Base-by-base conservation (phyloP, 2,888 invertebrate species). In the Euclidia mi region DNA sequence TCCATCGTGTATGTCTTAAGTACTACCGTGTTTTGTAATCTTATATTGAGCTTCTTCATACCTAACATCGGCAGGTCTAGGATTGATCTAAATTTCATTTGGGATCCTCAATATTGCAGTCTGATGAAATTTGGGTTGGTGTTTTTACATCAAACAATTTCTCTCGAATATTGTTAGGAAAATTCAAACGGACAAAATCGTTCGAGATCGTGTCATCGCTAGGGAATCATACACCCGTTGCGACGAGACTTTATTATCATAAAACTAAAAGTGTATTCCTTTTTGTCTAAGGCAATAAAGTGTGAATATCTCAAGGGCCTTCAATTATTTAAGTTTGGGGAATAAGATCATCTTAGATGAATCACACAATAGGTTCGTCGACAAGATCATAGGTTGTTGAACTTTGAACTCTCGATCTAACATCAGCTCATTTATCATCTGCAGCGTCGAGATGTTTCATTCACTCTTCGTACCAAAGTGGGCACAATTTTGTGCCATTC, bases 351-450 rank as follows among this genome's bases (percentile, higher is more conserved):
- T 56, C 53, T 53, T 49, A 45, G 11, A 57, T 41, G 51, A 51
- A 56, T 67, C 55, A 57, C 43, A 37, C 25, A 28, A 64, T 52
- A 55, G 46, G 52, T 35, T 6, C 25, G 28, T 59, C 32, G 29
- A 43, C 50, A 15, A 50, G 59, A 50, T 58, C 65, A 41, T 32
- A 37, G 60, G 47, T 53, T 42, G 28, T 58, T 70, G 56, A 72
- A 68, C 69, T 68, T 28, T 15, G 42, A 51, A 43, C 50, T 46
- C 42, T 14, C 17, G 41, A 59, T 52, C 57, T 43, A 31, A 7
- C 38, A 35, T 64, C 50, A 49, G 43, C 34, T 56, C 66, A 56
- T 60, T 69, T 49, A 62, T 71, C 57, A 58, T 61, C 58, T 60
- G 28, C 31, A 46, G 35, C 38, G 38, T 32, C 34, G 56, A 51